Evolutionary conservation across 2,797 vertebrate genomes (phyloP).

Genomic region (Prionace glauca): DNA sequence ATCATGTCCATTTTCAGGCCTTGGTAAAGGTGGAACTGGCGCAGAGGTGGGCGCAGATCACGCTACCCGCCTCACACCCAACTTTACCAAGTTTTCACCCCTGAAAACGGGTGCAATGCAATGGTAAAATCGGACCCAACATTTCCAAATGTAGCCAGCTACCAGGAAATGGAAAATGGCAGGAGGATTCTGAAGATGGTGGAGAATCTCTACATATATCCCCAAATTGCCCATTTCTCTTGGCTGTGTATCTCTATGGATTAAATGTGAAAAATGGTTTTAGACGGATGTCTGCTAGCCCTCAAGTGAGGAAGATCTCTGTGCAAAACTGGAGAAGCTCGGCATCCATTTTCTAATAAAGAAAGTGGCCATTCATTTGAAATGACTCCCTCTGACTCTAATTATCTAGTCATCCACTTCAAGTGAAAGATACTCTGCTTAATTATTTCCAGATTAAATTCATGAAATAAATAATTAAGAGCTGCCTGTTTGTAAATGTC

Average conservation of each 20-base stretch:
- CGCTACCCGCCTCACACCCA: too few relatives aligned
- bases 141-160: neutral
- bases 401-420: neutral
- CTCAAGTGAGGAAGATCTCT: neutral
- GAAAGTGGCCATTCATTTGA: neutral
- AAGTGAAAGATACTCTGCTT: neutral
- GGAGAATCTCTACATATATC: neutral
- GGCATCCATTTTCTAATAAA: neutral
- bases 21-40: too few relatives aligned
- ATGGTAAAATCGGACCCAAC: neutral
- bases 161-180: neutral
- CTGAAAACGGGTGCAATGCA: too few relatives aligned
- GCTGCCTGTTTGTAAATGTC: neutral
- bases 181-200: neutral
- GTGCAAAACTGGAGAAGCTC: neutral
- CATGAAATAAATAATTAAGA: neutral
- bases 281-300: neutral
- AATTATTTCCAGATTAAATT: neutral
- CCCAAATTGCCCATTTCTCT: neutral
- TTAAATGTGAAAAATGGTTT: neutral
- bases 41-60: too few relatives aligned
- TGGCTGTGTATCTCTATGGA: neutral
- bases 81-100: too few relatives aligned
- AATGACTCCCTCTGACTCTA: neutral
- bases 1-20: too few relatives aligned